Percentiles rank a stretch among this genome's conserved stretches.
Conservation (phyloP, 2,113 vertebrate genomes). For the Colius striatus region DNA sequence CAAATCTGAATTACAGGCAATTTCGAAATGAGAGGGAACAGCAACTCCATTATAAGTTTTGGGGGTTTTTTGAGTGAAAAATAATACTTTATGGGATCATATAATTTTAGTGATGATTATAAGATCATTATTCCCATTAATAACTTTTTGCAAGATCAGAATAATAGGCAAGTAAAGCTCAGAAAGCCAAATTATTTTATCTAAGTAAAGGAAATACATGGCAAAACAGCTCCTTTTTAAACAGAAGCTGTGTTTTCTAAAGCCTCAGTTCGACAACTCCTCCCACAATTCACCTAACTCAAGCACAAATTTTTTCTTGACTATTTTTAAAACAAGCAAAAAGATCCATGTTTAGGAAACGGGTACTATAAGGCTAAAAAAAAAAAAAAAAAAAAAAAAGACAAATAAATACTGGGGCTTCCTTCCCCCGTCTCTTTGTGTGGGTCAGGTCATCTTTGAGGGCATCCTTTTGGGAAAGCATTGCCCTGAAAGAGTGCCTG, state of each 20-base stretch:
- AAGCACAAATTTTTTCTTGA: neutral
- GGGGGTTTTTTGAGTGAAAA: neutral
- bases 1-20: neutral
- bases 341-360: neutral
- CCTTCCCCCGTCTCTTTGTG: neutral
- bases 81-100: neutral
- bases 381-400: rapidly evolving
- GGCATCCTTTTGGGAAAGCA: neutral
- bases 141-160: neutral
- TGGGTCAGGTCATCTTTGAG: neutral
- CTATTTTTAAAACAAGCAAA: neutral
- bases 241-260: neutral
- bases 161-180: neutral
- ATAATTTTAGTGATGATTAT: neutral
- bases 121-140: neutral
- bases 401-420: rapidly evolving
- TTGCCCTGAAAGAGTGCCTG: conserved; percentile 44
- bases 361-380: neutral
- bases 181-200: neutral
- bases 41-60: neutral
- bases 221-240: neutral
- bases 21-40: neutral
- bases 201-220: neutral
- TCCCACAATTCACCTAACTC: neutral
- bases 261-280: neutral